phyloP scores from a whole-genome alignment of 2,888 invertebrate genomes.

The Morpho achilles region DNA sequence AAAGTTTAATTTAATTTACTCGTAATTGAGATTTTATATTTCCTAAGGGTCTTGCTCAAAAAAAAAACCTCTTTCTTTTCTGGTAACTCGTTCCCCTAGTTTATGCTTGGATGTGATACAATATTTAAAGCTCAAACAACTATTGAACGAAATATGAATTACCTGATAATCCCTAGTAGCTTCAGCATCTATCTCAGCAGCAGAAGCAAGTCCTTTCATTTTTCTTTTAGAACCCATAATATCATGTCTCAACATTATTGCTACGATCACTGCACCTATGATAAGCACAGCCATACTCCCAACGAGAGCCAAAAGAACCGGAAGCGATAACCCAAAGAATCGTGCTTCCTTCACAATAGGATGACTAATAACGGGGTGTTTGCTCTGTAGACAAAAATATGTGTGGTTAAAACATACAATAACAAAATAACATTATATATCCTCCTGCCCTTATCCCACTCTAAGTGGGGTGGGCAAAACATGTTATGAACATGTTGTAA shows the following conservation, averaged over 20 bases:
- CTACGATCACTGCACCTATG: slow-evolving; percentile 61
- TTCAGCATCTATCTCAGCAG: slow-evolving; percentile 85
- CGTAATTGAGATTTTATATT: too few relatives aligned
- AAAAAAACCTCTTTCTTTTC: too few relatives aligned
- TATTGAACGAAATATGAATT: slow-evolving; percentile 13
- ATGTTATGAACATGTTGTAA: too few relatives aligned
- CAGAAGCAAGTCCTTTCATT: slow-evolving; percentile 85
- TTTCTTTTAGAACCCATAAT: slow-evolving; percentile 86
- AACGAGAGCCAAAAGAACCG: slow-evolving; percentile 57
- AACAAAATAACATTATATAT: not conserved
- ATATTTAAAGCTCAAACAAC: too few relatives aligned
- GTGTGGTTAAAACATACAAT: not conserved
- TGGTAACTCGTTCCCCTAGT: too few relatives aligned
- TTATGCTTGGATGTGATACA: too few relatives aligned
- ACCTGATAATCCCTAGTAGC: slow-evolving; percentile 96
- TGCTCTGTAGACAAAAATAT: slow-evolving; percentile 47
- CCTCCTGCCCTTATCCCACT: too few relatives aligned
- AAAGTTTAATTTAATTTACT: too few relatives aligned
- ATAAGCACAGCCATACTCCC: slow-evolving; percentile 61
- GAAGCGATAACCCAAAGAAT: slow-evolving; percentile 52
- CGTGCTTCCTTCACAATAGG: slow-evolving; percentile 41
- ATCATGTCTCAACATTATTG: slow-evolving; percentile 84
- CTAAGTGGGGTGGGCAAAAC: too few relatives aligned
- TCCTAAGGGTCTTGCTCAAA: too few relatives aligned
- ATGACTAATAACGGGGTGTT: slow-evolving; percentile 56